Conservation (phyloP, 2,888 invertebrate genomes). For the Tanypteryx hageni region DNA sequence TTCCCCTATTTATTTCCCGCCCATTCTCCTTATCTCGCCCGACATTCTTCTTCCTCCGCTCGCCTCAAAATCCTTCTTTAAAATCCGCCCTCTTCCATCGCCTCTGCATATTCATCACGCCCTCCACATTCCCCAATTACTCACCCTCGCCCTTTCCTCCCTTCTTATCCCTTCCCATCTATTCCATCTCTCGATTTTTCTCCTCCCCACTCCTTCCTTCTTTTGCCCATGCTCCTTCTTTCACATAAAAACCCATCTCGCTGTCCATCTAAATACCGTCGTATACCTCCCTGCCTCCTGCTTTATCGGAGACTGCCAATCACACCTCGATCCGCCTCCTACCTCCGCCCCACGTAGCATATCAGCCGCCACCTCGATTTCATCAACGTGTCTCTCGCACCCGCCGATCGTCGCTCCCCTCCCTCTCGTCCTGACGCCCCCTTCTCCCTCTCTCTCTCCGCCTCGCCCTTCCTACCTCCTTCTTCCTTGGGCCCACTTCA, state of each 20-base stretch:
- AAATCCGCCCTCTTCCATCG: background rate
- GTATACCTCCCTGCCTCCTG: background rate
- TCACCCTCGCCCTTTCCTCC: background rate
- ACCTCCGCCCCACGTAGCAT: background rate
- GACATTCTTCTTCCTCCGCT: background rate
- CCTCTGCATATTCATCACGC: conserved; percentile 41
- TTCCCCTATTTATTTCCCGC: conserved; percentile 7
- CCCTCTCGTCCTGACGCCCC: background rate
- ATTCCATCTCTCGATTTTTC: background rate
- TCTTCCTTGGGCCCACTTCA: background rate
- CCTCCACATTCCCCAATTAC: conserved; percentile 4
- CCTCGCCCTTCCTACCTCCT: background rate
- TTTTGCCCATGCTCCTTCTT: background rate
- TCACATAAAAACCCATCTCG: background rate
- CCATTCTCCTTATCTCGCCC: conserved; percentile 8
- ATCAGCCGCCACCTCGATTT: background rate
- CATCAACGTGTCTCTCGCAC: background rate
- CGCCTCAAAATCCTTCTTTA: background rate
- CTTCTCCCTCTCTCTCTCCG: background rate
- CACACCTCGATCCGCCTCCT: background rate
- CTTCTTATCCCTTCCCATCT: background rate
- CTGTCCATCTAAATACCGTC: background rate
- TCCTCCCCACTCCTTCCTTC: background rate
- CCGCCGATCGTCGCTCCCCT: background rate
- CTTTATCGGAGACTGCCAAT: conserved; percentile 21